These are phyloP conservation scores for Mimas tiliae DNA, from an alignment of 2,888 invertebrate species.

Conservation along the genomic window DNA sequence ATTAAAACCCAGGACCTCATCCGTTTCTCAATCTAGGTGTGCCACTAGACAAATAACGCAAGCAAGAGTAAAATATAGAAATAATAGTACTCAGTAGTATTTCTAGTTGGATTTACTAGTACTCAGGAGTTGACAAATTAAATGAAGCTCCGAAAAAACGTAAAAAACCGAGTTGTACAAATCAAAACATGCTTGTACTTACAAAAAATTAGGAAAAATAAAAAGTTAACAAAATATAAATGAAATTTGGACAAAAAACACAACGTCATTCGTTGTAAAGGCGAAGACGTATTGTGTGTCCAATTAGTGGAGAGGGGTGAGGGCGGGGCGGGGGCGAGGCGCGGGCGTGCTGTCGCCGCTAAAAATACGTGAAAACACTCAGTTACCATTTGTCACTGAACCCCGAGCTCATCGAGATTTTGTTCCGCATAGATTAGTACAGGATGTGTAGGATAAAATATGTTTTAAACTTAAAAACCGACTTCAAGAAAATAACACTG, in stretches of 20 bases:
- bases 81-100: no score
- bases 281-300: conserved; percentile 75
- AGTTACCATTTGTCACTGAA: conserved; percentile 82
- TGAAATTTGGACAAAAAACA: conserved; percentile 10
- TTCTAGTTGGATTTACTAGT: no score
- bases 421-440: conserved; percentile 58
- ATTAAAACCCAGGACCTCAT: no score
- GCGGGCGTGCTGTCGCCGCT: conserved; percentile 41
- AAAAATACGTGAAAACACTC: conserved; percentile 83
- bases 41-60: neutral
- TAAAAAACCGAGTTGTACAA: neutral
- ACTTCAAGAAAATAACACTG: no score
- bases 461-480: neutral
- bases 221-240: neutral
- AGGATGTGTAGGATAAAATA: conserved; percentile 48
- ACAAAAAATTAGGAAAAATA: neutral
- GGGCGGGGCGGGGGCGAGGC: conserved; percentile 47
- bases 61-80: no score
- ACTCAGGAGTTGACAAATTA: no score
- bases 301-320: conserved; percentile 73
- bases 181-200: neutral
- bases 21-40: no score
- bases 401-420: conserved; percentile 82
- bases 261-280: conserved; percentile 21
- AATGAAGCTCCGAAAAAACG: neutral